phyloP scores from a whole-genome alignment of 64 coral and sea anemone genomes.

The Catalaphyllia jardinei region DNA sequence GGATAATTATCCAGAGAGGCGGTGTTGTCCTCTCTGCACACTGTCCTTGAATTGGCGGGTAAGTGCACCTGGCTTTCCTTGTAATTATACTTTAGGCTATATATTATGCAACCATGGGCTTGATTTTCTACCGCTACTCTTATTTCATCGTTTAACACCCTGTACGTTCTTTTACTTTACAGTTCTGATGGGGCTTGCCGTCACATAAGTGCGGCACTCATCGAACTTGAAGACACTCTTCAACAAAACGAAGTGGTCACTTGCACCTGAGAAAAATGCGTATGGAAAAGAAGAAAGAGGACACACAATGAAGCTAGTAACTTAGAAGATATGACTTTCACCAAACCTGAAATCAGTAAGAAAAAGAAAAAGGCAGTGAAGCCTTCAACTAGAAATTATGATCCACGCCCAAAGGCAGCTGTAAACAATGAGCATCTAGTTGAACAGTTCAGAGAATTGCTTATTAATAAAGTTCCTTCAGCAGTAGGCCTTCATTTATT shows the following conservation, averaged over 20 bases:
- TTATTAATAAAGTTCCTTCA: too few relatives aligned
- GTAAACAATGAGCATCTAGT: too few relatives aligned
- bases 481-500: too few relatives aligned
- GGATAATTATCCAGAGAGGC: too few relatives aligned
- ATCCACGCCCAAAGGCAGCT: slow-evolving; percentile 20
- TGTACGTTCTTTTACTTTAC: too few relatives aligned
- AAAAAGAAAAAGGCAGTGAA: slow-evolving; percentile 38
- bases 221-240: slow-evolving; percentile 42
- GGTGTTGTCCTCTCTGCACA: too few relatives aligned
- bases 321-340: slow-evolving; percentile 53
- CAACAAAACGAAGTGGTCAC: slow-evolving; percentile 31
- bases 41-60: slow-evolving; percentile 15
- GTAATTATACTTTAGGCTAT: neutral
- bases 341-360: slow-evolving; percentile 35
- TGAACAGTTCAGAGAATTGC: too few relatives aligned
- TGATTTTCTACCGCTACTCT: too few relatives aligned
- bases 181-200: too few relatives aligned
- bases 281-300: too few relatives aligned
- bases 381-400: slow-evolving; percentile 26
- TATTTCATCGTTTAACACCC: too few relatives aligned
- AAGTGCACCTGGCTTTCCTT: neutral
- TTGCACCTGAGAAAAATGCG: slow-evolving; percentile 54
- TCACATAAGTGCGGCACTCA: slow-evolving; percentile 30
- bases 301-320: slow-evolving; percentile 29
- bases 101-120: neutral